Evolutionary conservation across 2,113 vertebrate genomes (phyloP), one percentile per base, ranked within the genome.

Genomic region (Toxostoma redivivum): DNA sequence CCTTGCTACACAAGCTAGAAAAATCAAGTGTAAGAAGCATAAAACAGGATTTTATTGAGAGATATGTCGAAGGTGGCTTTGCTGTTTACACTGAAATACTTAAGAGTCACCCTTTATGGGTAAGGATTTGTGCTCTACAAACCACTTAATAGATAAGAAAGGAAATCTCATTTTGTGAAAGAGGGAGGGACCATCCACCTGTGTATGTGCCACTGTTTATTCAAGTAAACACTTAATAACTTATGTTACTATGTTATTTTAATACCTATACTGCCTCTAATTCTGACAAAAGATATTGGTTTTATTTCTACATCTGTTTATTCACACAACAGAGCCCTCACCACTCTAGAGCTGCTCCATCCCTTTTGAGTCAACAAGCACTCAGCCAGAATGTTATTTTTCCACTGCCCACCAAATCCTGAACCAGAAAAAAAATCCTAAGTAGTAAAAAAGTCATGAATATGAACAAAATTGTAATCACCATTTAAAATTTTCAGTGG

Each of bases 11-110:
- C 33, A 87, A 91, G 38, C 72, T 67, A 80, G 81, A 65, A 92
- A 94, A 97, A 91, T 56, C 33, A 79, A 92, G 35, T 35, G 16
- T 66, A 90, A 90, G 76, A 96, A 88, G 79, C 65, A 71, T 77
- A 90, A 96, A 97, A 65, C 17, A 84, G 74, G 82, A 94, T 90
- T 86, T 86, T 86, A 72, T 35, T 40, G 21, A 76, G 23, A 69
- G 56, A 62, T 38, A 64, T 47, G 24, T 33, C 76, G 64, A 54
- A 42, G 31, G 45, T 40, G 64, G 72, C 38, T 72, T 72, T 91
- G 45, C 40, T 92, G 65, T 94, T 94, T 94, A 79, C 54, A 72
- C 28, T 77, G 74, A 88, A 88, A 80, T 54, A 70, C 48, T 86
- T 74, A 25, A 37, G 37, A 76, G 40, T 37, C 31, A 45, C 28